These are phyloP conservation scores for Dreissena polymorpha DNA, from an alignment of 1,140 invertebrate genomes.

Conservation along the genomic window DNA sequence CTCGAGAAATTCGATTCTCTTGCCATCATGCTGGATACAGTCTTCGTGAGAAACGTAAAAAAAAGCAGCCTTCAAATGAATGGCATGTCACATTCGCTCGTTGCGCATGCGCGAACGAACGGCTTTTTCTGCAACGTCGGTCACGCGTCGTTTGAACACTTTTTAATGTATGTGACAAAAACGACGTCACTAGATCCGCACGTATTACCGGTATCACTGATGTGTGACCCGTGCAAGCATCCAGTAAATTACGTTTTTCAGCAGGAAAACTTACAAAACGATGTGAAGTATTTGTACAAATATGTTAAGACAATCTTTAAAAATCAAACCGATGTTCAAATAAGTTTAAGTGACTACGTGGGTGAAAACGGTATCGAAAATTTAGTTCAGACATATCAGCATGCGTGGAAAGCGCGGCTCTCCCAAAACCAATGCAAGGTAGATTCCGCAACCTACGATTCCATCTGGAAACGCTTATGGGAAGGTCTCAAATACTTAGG, in stretches of 20 bases:
- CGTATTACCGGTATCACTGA: not conserved
- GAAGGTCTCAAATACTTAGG: conserved; percentile 28
- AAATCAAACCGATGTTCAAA: not conserved
- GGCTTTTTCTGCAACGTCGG: not conserved
- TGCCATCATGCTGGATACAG: not conserved
- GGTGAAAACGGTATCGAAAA: conserved; percentile 5
- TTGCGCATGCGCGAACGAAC: not conserved
- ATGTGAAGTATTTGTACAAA: not conserved
- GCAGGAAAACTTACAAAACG: conserved; percentile 19
- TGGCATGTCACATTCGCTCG: not conserved
- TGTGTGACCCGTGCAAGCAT: conserved; percentile 31
- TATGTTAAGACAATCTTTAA: not conserved
- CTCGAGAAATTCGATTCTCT: conserved; percentile 18
- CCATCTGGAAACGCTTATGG: conserved; percentile 20
- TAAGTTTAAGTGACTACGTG: not conserved
- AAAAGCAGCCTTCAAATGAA: not conserved
- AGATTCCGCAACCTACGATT: not conserved
- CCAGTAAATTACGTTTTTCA: conserved; percentile 2
- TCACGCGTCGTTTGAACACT: conserved; percentile 29
- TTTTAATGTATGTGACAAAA: conserved; percentile 6
- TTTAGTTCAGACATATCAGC: not conserved
- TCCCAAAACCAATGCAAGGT: not conserved
- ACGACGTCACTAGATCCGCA: not conserved
- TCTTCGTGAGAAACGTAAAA: not conserved
- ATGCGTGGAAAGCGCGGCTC: not conserved